Conservation (phyloP, 64 coral and sea anemone genomes). For the Acropora yongei region DNA sequence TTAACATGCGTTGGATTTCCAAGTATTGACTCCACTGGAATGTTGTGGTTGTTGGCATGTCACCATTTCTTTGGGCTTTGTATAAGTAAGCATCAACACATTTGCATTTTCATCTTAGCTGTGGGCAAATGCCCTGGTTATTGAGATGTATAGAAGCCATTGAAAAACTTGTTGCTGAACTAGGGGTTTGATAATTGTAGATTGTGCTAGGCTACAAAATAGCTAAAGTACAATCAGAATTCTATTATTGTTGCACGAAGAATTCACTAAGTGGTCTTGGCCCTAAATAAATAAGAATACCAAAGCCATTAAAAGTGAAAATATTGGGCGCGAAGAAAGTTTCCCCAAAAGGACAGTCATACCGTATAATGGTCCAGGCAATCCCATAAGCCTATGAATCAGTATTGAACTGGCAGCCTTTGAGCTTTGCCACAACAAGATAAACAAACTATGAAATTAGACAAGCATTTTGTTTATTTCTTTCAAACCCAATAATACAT, state of each 20-base stretch:
- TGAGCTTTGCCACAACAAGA: not conserved
- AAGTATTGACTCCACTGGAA: too few species aligned
- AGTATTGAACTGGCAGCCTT: not conserved
- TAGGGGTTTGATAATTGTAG: not conserved
- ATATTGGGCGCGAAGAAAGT: not conserved
- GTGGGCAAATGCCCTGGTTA: too few species aligned
- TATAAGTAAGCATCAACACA: too few species aligned
- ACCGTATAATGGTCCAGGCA: not conserved
- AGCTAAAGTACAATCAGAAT: not conserved
- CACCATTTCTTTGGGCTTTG: too few species aligned
- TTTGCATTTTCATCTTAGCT: too few species aligned
- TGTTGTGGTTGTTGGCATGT: too few species aligned
- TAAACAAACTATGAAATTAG: not conserved
- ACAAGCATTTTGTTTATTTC: not conserved
- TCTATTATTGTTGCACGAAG: not conserved
- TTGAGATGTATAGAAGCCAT: too few species aligned
- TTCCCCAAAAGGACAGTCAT: not conserved
- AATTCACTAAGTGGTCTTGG: not conserved
- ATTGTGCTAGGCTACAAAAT: slow-evolving; percentile 6
- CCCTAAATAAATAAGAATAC: not conserved
- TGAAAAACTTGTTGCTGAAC: too few species aligned
- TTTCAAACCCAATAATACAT: not conserved
- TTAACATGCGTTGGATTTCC: too few species aligned
- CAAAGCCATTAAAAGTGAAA: not conserved
- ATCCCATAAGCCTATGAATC: not conserved